Percentiles rank a stretch among this genome's conserved stretches.
Evolutionary conservation across 2,888 invertebrate genomes (phyloP).

Genomic region (Tetrapedia diversipes): DNA sequence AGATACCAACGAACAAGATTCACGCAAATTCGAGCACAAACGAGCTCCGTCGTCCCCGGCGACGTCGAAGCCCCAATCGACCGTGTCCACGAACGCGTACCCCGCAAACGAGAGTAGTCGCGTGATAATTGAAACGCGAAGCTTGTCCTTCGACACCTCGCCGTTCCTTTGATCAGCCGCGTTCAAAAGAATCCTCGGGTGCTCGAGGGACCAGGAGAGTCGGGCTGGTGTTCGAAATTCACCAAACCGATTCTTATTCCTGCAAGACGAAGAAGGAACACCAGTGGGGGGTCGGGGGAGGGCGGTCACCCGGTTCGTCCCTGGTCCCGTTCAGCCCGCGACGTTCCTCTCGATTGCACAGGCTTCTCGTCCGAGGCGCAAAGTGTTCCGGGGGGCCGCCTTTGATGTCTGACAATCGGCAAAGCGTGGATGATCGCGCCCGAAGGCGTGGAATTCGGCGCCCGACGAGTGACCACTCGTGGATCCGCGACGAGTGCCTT

Average conservation of each 20-base stretch:
- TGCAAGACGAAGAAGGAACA: not conserved
- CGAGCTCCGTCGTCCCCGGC: no score
- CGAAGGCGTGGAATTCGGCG: constrained; percentile 62
- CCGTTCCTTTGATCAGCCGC: constrained; percentile 52
- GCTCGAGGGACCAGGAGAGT: constrained; percentile 3
- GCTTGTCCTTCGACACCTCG: constrained; percentile 49
- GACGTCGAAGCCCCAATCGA: no score
- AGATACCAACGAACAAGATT: no score
- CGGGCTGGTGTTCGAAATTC: constrained; percentile 31
- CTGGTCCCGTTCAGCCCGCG: not conserved
- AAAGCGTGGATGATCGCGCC: constrained; percentile 40
- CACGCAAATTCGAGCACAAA: no score
- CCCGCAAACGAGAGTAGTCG: constrained; percentile 2
- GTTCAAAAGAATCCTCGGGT: constrained; percentile 45
- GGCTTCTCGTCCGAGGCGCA: constrained; percentile 42
- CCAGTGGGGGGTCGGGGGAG: not conserved
- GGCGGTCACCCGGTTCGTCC: not conserved
- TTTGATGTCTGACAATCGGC: constrained; percentile 61
- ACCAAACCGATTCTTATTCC: constrained; percentile 52
- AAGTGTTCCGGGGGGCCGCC: constrained; percentile 48
- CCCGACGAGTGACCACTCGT: constrained; percentile 71
- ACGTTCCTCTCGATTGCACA: not conserved
- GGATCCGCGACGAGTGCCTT: constrained; percentile 45
- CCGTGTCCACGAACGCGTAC: no score
- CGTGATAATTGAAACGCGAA: constrained; percentile 44